These are phyloP conservation scores for Porites australiensis DNA, from an alignment of 64 coral and sea anemone genomes.

Conservation along the genomic window DNA sequence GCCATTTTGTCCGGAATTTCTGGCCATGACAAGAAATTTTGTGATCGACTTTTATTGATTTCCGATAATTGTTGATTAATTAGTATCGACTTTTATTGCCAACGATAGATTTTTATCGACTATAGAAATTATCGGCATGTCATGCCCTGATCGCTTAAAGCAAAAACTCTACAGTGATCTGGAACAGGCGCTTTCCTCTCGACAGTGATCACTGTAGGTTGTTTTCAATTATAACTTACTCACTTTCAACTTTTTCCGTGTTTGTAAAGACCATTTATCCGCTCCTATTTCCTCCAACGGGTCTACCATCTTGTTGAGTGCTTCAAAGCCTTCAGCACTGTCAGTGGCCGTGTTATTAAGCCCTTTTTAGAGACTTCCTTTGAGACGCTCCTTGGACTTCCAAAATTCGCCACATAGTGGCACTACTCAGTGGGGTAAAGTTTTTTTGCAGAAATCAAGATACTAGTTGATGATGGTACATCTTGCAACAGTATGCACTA, in stretches of 20 bases:
- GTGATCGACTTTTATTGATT: too few relatives aligned
- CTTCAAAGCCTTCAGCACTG: not conserved
- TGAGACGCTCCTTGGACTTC: slow-evolving; percentile 51
- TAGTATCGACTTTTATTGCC: too few relatives aligned
- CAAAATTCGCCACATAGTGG: slow-evolving; percentile 56
- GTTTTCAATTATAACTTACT: slow-evolving; percentile 41
- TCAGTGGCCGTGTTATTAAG: not conserved
- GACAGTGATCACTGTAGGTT: not conserved
- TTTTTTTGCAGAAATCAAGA: slow-evolving; percentile 53
- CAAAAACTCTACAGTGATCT: slow-evolving; percentile 21
- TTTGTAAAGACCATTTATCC: slow-evolving; percentile 44
- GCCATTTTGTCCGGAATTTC: too few relatives aligned
- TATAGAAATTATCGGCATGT: too few relatives aligned
- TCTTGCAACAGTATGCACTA: slow-evolving; percentile 48
- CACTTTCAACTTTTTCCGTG: not conserved
- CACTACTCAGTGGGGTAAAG: slow-evolving; percentile 56
- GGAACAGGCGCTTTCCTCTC: not conserved
- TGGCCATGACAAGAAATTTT: too few relatives aligned
- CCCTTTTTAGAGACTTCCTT: slow-evolving; percentile 48
- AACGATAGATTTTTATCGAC: too few relatives aligned
- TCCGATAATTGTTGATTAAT: too few relatives aligned
- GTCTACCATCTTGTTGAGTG: slow-evolving; percentile 19
- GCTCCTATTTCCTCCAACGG: slow-evolving; percentile 2
- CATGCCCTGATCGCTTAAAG: not conserved
- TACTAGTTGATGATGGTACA: slow-evolving; percentile 60